phyloP scores from a whole-genome alignment of 35 echinoderm and acorn worm species.

The Lytechinus variegatus region DNA sequence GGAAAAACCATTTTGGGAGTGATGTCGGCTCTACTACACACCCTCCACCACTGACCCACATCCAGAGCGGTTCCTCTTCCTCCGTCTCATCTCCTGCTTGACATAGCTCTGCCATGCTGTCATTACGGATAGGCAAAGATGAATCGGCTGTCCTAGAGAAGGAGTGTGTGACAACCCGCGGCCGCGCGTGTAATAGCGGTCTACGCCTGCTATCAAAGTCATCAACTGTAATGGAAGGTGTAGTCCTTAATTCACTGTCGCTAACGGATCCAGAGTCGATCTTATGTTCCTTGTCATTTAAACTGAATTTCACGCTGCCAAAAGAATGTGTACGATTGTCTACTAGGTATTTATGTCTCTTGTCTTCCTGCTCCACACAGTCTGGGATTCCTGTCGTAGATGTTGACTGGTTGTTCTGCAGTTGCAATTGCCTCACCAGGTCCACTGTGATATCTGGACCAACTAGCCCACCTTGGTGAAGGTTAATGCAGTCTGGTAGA shows the following conservation, averaged over 20 bases:
- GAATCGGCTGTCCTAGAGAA: neutral
- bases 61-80: constrained; percentile 69
- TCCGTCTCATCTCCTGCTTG: constrained; percentile 18
- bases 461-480: neutral
- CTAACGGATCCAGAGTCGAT: neutral
- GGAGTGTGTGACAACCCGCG: neutral
- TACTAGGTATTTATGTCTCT: neutral
- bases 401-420: constrained; percentile 36
- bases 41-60: constrained; percentile 84
- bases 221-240: constrained; percentile 10
- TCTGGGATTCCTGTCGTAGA: constrained; percentile 44
- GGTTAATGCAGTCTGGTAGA: constrained; percentile 24
- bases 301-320: neutral
- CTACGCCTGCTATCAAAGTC: neutral
- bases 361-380: neutral
- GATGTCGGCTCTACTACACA: constrained; percentile 71
- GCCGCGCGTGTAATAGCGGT: neutral
- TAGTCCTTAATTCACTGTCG: neutral
- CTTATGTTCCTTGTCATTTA: neutral
- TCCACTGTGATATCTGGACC: constrained; percentile 33
- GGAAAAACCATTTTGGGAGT: constrained; percentile 85
- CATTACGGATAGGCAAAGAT: neutral
- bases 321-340: neutral
- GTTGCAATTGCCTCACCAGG: neutral
- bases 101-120: constrained; percentile 50